These are phyloP conservation scores for Anolis sagrei DNA, from an alignment of 2,113 vertebrate species.

Conservation along the genomic window DNA sequence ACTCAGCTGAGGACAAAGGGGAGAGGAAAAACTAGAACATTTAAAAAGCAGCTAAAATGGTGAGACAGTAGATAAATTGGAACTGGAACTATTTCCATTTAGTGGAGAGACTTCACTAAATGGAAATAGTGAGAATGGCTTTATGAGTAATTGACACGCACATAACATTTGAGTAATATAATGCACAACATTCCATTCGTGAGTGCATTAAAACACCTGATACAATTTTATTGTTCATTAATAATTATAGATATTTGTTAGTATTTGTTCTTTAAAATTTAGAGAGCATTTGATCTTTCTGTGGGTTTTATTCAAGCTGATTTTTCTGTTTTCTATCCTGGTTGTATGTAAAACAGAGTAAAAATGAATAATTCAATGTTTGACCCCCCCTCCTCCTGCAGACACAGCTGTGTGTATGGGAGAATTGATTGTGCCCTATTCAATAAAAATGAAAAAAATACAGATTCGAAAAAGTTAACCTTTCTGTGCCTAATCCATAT, in stretches of 20 bases:
- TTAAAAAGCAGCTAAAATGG: too few species aligned
- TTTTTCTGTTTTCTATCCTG: neutral
- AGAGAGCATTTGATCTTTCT: neutral
- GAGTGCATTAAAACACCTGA: too few species aligned
- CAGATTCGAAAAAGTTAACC: neutral
- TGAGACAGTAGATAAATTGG: too few species aligned
- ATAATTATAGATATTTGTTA: neutral
- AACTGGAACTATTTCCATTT: too few species aligned
- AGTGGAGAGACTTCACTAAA: too few species aligned
- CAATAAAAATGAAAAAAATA: neutral
- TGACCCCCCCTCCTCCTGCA: neutral
- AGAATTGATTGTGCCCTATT: neutral
- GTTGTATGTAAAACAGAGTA: neutral
- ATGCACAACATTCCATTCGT: too few species aligned
- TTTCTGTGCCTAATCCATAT: slow-evolving; percentile 16
- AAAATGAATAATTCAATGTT: neutral
- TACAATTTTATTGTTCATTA: too few species aligned
- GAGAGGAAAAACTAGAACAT: too few species aligned
- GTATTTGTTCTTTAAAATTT: neutral
- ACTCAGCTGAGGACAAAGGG: too few species aligned
- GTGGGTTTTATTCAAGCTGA: neutral
- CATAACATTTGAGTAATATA: too few species aligned
- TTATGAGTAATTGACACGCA: too few species aligned
- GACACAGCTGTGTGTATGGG: neutral
- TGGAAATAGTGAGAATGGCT: too few species aligned